Evolutionary conservation across 2,797 vertebrate species (phyloP).

Genomic region (Pelochelys cantorii): DNA sequence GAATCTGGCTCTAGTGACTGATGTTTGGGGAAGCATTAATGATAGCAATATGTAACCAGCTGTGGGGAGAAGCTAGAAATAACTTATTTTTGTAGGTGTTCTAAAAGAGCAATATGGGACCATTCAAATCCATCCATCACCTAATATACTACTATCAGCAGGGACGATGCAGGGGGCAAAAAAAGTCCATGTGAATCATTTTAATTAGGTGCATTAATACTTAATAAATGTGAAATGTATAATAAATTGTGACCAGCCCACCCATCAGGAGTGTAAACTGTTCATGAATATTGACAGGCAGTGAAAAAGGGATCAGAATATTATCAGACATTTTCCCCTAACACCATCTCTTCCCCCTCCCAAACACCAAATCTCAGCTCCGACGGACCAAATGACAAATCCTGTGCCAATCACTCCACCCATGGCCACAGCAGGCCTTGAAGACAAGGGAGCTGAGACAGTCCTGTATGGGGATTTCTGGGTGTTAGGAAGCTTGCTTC

Average conservation of each 20-base stretch:
- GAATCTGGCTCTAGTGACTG: not conserved
- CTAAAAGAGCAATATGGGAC: not conserved
- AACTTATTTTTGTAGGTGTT: not conserved
- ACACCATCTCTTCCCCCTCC: not conserved
- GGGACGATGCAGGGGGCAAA: not conserved
- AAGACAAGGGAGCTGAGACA: not conserved
- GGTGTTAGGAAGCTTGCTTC: not conserved
- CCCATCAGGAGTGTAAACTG: constrained; percentile 5
- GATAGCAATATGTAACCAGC: not conserved
- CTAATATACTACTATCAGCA: constrained; percentile 16
- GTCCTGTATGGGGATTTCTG: not conserved
- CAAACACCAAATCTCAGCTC: not conserved
- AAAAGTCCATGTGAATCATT: constrained; percentile 23
- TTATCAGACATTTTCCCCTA: not conserved
- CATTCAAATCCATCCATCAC: constrained; percentile 16
- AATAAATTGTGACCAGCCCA: constrained; percentile 39
- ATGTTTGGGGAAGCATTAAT: not conserved
- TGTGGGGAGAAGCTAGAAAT: not conserved
- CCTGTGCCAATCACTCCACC: not conserved
- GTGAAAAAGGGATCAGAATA: not conserved
- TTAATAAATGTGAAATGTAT: constrained; percentile 38
- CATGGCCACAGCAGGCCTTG: not conserved
- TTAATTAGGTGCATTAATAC: constrained; percentile 45
- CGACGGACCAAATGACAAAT: not conserved
- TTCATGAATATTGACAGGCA: constrained; percentile 4